A percentile compares a stretch with the other conserved stretches of the same genome.
These are phyloP conservation scores for Oreotrochilus melanogaster DNA, from an alignment of 2,113 vertebrate species.

Conservation along the genomic window DNA sequence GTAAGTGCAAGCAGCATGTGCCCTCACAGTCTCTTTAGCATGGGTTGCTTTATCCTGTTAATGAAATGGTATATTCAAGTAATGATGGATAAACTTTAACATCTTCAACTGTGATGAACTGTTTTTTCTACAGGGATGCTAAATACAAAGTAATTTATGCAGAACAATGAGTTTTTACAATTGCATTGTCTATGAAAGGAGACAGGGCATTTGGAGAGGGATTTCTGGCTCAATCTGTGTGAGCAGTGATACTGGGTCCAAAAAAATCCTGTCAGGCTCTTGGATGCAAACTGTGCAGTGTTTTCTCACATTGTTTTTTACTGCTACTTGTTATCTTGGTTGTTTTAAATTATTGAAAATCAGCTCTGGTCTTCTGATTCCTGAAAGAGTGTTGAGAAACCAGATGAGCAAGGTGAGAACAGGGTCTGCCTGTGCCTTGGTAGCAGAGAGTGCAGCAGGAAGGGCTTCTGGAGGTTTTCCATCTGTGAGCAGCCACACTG, in stretches of 20 bases:
- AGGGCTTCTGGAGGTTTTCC: not conserved
- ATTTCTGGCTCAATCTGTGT: not conserved
- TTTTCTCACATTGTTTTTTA: not conserved
- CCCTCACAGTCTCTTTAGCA: not conserved
- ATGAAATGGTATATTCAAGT: not conserved
- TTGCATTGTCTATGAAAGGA: not conserved
- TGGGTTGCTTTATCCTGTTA: not conserved
- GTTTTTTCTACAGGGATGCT: not conserved
- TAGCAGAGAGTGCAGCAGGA: not conserved
- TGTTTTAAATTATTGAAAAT: not conserved
- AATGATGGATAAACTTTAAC: not conserved
- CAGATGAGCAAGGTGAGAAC: not conserved
- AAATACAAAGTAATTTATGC: not conserved
- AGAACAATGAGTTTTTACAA: not conserved
- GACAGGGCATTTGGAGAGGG: not conserved
- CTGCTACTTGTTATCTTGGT: not conserved
- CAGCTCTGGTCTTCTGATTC: not conserved
- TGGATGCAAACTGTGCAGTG: not conserved
- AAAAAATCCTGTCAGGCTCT: not conserved
- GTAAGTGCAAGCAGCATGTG: not conserved
- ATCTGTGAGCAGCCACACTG: not conserved
- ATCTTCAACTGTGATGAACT: not conserved
- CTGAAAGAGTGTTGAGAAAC: not conserved
- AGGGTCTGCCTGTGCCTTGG: not conserved
- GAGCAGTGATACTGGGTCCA: not conserved